Base-by-base conservation (phyloP, 2,888 invertebrate species). In the Panzeria rudis region DNA sequence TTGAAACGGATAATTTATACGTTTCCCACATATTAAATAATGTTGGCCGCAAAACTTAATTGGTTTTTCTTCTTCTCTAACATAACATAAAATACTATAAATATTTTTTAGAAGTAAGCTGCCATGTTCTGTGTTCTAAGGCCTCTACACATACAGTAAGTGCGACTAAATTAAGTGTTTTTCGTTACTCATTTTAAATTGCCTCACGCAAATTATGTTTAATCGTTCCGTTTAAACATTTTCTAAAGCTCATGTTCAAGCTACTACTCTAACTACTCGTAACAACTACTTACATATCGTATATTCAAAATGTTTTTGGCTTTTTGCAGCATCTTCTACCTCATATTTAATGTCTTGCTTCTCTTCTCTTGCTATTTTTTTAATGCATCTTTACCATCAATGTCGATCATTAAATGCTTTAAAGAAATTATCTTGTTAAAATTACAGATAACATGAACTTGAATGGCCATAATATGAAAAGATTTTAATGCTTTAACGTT, bases 371-470 rank as follows among this genome's bases (percentile, higher is more conserved):
- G 81, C 82, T 86, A 50, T 29, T 71, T 77, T 75, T 83, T 69
- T 35, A 35, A 20, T 72, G 80, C 44, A 77, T 76, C 71, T 61
- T 73, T 62, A 61, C 62, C 75, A 76, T 68, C 50, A 41, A 68
- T 68, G 73, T 73, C 71, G 77, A 82, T 90, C 91, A 91, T 91
- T 91, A 91, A 91, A 91, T 90, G 91, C 89, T 89, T 89, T 89
- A 75, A 91, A 89, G 88, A 91, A 91, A 91, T 91, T 91, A 91
- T 91, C 91, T 91, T 91, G 91, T 91, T 91, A 91, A 91, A 91
- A 90, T 91, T 91, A 91, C 91, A 91, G 91, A 91, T 91, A 91
- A 91, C 92, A 91, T 89, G 90, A 91, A 89, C 89, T 88, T 89
- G 88, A 80, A 89, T 47, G 71, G 44, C 6, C n/a, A 89, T 88